Evolutionary conservation across 35 echinoderm and acorn worm species (phyloP).

Genomic region (Strongylocentrotus purpuratus): DNA sequence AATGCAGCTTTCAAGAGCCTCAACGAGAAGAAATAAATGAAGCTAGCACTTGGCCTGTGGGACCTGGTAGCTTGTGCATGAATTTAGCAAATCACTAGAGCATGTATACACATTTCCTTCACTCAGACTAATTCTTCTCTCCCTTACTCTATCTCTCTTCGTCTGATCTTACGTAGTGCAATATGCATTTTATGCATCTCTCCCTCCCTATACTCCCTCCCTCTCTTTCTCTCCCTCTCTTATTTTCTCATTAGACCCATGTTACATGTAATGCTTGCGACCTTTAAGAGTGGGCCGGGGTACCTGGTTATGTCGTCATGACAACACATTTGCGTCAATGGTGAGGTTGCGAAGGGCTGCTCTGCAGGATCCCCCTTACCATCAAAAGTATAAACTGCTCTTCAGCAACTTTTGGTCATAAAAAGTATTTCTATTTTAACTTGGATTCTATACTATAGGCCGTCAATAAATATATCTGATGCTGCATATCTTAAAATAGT

Average conservation of each 20-base stretch:
- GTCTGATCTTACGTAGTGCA: not conserved
- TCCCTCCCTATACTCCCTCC: not conserved
- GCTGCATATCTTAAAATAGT: no score
- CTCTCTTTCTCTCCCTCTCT: not conserved
- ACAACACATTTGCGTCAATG: constrained; percentile 17
- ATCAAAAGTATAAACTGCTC: not conserved
- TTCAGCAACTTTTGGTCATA: not conserved
- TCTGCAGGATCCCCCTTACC: not conserved
- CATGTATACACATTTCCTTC: constrained; percentile 5
- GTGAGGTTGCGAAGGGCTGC: not conserved
- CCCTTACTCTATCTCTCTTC: not conserved
- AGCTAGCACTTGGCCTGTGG: not conserved
- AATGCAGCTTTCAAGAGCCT: not conserved
- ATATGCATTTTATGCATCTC: not conserved
- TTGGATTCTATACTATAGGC: not conserved
- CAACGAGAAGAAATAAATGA: not conserved
- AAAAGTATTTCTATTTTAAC: not conserved
- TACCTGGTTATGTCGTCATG: constrained; percentile 16
- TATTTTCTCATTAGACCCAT: constrained; percentile 2
- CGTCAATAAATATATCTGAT: not conserved
- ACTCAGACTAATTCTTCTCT: not conserved
- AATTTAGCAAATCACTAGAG: not conserved
- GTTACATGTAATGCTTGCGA: not conserved
- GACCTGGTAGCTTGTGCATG: not conserved
- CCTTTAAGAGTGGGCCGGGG: not conserved